These are phyloP conservation scores for Porites cylindrica DNA, from an alignment of 92 coral and sea anemone species.

Conservation along the genomic window DNA sequence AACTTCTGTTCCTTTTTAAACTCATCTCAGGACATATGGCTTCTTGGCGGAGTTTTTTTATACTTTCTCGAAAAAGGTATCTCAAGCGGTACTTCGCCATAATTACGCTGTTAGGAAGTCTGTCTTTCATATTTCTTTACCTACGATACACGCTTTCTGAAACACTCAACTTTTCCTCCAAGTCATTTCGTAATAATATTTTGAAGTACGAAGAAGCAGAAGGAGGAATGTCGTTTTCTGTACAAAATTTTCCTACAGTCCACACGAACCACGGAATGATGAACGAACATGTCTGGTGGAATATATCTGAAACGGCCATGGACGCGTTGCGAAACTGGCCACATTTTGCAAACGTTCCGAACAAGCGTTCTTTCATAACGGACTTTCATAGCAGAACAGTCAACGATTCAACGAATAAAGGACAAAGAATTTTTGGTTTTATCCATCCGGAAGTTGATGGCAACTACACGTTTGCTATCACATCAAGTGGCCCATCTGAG, in stretches of 20 bases:
- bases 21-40: neutral
- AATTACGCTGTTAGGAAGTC: neutral
- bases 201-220: neutral
- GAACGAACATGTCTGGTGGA: conserved; percentile 12
- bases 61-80: neutral
- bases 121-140: neutral
- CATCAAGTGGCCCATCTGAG: conserved; percentile 27
- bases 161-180: neutral
- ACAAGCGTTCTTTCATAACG: conserved; percentile 2
- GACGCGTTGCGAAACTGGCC: neutral
- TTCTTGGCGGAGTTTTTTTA: neutral
- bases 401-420: neutral
- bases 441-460: neutral
- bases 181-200: neutral
- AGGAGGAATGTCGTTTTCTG: neutral
- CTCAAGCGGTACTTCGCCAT: neutral
- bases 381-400: neutral
- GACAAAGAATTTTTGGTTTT: conserved; percentile 15
- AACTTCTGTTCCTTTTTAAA: too few species aligned
- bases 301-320: neutral
- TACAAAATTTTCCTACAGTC: neutral
- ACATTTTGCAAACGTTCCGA: conserved; percentile 1
- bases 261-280: neutral
- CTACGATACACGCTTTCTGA: neutral
- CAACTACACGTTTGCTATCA: conserved; percentile 16